phyloP scores from a whole-genome alignment of 2,888 invertebrate genomes.

The Baronia brevicornis region DNA sequence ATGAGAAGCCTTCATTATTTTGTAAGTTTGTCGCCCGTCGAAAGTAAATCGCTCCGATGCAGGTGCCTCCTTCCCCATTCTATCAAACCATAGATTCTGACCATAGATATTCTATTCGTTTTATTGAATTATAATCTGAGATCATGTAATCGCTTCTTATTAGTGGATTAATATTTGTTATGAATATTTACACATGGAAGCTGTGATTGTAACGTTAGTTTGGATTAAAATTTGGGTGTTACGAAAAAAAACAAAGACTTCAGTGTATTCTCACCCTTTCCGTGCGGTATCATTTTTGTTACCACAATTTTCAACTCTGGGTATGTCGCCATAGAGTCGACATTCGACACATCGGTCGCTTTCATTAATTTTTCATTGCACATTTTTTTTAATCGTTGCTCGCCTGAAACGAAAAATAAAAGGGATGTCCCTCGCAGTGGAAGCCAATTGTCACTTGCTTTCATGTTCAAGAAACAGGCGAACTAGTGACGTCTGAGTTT shows the following conservation, averaged over 20 bases:
- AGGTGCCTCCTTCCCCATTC: no score
- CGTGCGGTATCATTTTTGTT: conserved; percentile 59
- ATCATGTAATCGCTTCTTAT: no score
- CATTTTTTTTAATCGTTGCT: conserved; percentile 37
- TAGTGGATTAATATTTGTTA: conserved; percentile 5
- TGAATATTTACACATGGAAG: conserved; percentile 6
- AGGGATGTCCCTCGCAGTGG: conserved; percentile 9
- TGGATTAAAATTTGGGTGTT: conserved; percentile 6
- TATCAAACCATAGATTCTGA: no score
- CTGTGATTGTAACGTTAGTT: no score
- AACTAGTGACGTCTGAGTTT: no score
- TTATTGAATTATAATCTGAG: no score
- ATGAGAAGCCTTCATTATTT: no score
- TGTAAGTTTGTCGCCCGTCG: no score
- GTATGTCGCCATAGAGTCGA: conserved; percentile 37
- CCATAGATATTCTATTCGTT: no score
- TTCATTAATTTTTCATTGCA: conserved; percentile 38
- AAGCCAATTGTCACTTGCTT: not conserved
- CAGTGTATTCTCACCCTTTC: conserved; percentile 48
- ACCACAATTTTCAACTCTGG: conserved; percentile 68
- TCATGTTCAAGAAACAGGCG: not conserved
- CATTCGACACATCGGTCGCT: conserved; percentile 26
- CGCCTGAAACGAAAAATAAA: conserved; percentile 47
- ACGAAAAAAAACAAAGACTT: conserved; percentile 2
- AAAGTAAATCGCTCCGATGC: no score